These are phyloP conservation scores for Cantharis nigra DNA, from an alignment of 2,888 invertebrate genomes.

Conservation along the genomic window DNA sequence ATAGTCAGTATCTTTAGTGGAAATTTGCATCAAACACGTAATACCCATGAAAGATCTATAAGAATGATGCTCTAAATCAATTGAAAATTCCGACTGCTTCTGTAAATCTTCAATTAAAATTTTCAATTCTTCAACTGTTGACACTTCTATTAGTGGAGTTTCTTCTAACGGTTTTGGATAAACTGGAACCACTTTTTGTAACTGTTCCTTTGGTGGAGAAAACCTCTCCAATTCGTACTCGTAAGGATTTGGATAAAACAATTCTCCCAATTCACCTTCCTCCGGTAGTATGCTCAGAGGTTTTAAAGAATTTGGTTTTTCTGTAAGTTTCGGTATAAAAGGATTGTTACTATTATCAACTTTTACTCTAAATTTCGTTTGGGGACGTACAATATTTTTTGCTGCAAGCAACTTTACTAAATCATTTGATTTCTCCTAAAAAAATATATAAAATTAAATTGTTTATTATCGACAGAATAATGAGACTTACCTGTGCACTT, in stretches of 20 bases:
- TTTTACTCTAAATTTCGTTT: slow-evolving; percentile 80
- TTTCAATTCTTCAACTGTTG: slow-evolving; percentile 66
- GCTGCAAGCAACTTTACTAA: slow-evolving; percentile 65
- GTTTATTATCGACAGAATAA: not conserved
- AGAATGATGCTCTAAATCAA: slow-evolving; percentile 93
- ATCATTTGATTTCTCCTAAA: not conserved
- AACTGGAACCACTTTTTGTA: slow-evolving; percentile 48
- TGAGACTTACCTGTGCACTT: slow-evolving; percentile 21
- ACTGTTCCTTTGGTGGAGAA: slow-evolving; percentile 59
- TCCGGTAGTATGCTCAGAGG: slow-evolving; percentile 77
- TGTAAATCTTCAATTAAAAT: slow-evolving; percentile 69
- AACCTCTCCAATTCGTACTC: slow-evolving; percentile 81
- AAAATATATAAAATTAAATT: not conserved
- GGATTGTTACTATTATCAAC: slow-evolving; percentile 80
- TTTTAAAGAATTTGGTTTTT: slow-evolving; percentile 86
- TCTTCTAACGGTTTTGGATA: slow-evolving; percentile 60
- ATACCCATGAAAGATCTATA: slow-evolving; percentile 92
- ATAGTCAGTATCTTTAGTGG: slow-evolving; percentile 81
- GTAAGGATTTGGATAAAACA: slow-evolving; percentile 85
- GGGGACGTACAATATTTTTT: slow-evolving; percentile 79
- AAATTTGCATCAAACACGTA: slow-evolving; percentile 95
- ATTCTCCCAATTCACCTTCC: slow-evolving; percentile 65
- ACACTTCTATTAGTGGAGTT: slow-evolving; percentile 72
- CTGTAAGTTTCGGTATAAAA: slow-evolving; percentile 82
- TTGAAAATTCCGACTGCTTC: slow-evolving; percentile 74